Conservation (phyloP, 1,140 invertebrate species). For the Heliconius hermathena region DNA sequence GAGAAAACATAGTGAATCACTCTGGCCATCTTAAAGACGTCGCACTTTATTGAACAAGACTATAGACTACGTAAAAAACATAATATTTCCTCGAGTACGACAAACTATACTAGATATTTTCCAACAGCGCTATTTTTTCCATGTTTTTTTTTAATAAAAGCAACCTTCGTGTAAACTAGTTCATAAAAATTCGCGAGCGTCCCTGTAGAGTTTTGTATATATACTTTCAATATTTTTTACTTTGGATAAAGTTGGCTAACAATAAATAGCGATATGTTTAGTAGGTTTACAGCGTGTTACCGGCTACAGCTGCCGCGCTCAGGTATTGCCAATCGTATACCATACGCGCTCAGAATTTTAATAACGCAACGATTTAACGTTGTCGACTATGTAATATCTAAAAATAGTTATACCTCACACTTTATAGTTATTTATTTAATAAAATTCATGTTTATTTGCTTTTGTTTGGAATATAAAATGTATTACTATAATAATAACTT, state of each 20-base stretch:
- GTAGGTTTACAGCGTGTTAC: conserved; percentile 18
- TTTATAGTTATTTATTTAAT: neutral
- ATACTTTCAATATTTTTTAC: neutral
- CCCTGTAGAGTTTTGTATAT: neutral
- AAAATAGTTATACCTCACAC: neutral
- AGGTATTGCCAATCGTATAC: conserved; percentile 24
- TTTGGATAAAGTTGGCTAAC: conserved; percentile 1
- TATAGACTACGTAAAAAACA: too few relatives aligned
- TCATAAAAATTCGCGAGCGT: neutral
- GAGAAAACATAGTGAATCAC: too few relatives aligned
- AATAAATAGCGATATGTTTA: conserved; percentile 15
- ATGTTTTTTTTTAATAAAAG: neutral
- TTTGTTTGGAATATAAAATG: neutral
- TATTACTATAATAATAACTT: neutral
- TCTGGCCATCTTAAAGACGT: too few relatives aligned
- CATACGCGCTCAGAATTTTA: conserved; percentile 24
- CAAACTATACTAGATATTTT: neutral
- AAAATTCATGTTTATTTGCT: neutral
- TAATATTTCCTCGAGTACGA: too few relatives aligned
- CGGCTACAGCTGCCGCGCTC: neutral
- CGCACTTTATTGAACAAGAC: too few relatives aligned
- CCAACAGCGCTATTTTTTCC: neutral
- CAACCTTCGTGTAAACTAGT: neutral
- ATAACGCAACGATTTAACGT: conserved; percentile 6
- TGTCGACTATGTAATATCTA: neutral